Evolutionary conservation across 2,113 vertebrate species (phyloP), one percentile per base, ranked within the genome.

Genomic region (Poeciliopsis retropinna): DNA sequence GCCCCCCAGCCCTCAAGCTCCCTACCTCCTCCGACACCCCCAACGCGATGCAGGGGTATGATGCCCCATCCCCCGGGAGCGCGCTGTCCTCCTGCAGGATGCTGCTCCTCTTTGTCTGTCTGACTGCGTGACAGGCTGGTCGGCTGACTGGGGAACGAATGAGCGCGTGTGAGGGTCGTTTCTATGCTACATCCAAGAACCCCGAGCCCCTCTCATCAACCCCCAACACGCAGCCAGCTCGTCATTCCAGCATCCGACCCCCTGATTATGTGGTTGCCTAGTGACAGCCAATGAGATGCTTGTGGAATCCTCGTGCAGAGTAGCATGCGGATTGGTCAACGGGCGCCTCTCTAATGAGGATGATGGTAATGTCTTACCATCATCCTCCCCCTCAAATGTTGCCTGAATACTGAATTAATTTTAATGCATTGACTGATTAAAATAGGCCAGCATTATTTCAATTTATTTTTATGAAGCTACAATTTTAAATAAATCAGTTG

Each of bases 211-310:
- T 88, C 83, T 89, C 15, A 44, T 86, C 91, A 78, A 92, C 91
- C 89, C 90, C 88, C 90, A 88, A 90, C 86, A 69, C 88, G 76
- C 81, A 72, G 75, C 51, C 11, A 85, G 82, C 88, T 84, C 65
- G 60, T 79, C 84, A 79, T 88, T 85, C 87, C 84, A 84, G 85
- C 87, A 89, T 90, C 84, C 93, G 89, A 92, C 89, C 93, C 93
- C 93, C 91, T 93, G 88, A 94, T 93, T 94, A 94, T 93, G 88
- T 93, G 92, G 94, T 95, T 91, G 92, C 93, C 92, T 94, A 95
- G 94, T 93, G 86, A 95, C 93, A 94, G 91, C 94, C 94, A 95
- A 94, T 87, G 72, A 86, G 91, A 86, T 73, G 90, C 86, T 89
- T 86, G 70, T 67, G 90, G 89, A 93, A 92, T 93, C 88, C 89